Base-by-base conservation (phyloP, 2,113 vertebrate species). In the Rhinopomastus cyanomelas region DNA sequence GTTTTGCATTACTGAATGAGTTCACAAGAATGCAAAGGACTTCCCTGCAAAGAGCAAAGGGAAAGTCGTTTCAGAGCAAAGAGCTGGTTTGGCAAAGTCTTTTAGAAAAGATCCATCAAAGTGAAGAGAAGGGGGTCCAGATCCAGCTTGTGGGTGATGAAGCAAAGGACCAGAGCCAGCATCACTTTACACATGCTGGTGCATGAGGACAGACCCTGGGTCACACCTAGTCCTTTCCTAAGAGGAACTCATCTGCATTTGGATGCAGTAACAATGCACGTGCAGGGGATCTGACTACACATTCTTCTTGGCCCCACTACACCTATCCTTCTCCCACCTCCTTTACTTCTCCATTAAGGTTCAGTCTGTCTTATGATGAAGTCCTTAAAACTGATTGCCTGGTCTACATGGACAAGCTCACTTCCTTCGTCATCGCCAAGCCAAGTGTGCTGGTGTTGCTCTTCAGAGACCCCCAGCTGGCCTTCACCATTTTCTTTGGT, bases 301-400 rank as follows among this genome's bases (percentile, higher is more conserved):
- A 20, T 19, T 87, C 53, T 32, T 86, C 49, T 34, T 39, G 56
- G 46, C 27, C 36, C 21, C 27, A 21, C 21, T 61, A 75, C 7
- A 23, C 67, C 16, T 18, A 2, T 51, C 29, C 49, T 72, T 26
- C 27, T 34, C 36, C 74, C 39, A 67, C 77, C 14, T 78, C 30
- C 69, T 66, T 30, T 18, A 48, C 37, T 32, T 44, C 16, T 62
- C 67, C 92, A 4, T 74, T 72, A 89, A 99, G 98, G 96, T 99
- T 98, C 29, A 98, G 98, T 25, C 83, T 96, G 39, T 95, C 96
- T 85, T 98, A 95, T 79, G 98, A 98, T 1, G 97, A 98, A 92
- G 97, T 98, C 75, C 97, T 99, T 85, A 98, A 98, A 88, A 94
- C 96, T 0, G 98, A 99, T 55, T 98, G 98, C 2, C 1, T 98